Conservation (phyloP, 2,113 vertebrate genomes). For the Corvus moneduloides region DNA sequence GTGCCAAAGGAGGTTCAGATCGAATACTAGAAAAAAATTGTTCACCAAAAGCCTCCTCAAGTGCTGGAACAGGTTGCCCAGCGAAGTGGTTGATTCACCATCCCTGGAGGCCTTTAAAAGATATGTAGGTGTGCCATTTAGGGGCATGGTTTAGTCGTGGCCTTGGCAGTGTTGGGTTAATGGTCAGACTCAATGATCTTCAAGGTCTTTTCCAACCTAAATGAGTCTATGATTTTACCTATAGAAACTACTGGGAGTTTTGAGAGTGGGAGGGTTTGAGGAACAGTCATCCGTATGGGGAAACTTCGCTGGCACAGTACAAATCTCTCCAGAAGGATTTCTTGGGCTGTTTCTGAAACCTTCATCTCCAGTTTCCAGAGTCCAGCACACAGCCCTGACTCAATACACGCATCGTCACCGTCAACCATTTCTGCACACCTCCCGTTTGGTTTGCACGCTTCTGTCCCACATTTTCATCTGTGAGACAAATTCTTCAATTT, state of each 20-base stretch:
- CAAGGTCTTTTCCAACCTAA: neutral
- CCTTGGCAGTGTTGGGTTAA: neutral
- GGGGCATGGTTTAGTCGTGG: neutral
- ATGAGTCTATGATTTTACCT: neutral
- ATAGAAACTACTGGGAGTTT: neutral
- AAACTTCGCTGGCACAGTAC: neutral
- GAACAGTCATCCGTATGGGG: rapidly evolving
- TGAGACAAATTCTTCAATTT: neutral
- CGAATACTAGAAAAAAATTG: neutral
- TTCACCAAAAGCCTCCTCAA: neutral
- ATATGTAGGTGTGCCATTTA: neutral
- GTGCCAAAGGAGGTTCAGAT: neutral
- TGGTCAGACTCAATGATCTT: neutral
- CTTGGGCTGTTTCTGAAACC: neutral
- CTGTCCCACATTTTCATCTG: neutral
- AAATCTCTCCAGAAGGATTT: neutral
- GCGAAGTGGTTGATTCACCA: too few relatives aligned
- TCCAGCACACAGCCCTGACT: neutral
- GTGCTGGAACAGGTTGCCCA: neutral
- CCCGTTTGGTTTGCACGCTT: rapidly evolving
- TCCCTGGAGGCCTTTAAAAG: neutral
- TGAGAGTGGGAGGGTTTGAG: neutral
- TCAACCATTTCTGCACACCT: rapidly evolving
- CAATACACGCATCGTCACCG: neutral
- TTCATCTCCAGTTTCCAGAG: neutral